Evolutionary conservation across 2,113 vertebrate genomes (phyloP).

Genomic region (Conger conger): DNA sequence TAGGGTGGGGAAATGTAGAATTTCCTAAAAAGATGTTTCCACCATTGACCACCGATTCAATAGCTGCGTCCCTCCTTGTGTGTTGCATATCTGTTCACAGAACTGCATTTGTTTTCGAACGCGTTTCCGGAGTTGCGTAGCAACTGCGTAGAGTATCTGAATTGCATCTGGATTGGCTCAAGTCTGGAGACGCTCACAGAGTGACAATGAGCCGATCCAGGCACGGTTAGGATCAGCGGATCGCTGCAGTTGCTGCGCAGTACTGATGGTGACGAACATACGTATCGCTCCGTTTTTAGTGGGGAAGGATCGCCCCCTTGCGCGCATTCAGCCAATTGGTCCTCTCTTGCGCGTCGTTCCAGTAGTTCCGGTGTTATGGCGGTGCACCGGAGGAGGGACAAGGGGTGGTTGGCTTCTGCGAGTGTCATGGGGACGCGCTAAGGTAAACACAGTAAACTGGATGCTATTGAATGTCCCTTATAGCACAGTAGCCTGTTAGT

Average conservation of each 20-base stretch:
- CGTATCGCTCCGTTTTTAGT: conserved; percentile 25
- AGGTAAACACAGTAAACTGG: neutral
- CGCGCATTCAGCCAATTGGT: conserved; percentile 38
- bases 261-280: neutral
- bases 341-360: neutral
- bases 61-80: neutral
- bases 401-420: conserved; percentile 17
- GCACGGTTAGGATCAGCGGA: neutral
- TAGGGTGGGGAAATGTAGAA: neutral
- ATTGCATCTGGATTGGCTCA: neutral
- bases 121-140: neutral
- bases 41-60: neutral
- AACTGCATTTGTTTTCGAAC: neutral
- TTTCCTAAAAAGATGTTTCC: neutral
- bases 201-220: neutral
- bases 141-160: neutral
- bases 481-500: conserved; percentile 30
- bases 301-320: conserved; percentile 6
- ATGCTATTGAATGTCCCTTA: conserved; percentile 52
- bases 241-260: conserved; percentile 6
- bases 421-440: neutral
- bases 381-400: conserved; percentile 42
- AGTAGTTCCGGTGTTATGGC: conserved; percentile 68
- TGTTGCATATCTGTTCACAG: neutral
- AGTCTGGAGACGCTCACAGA: neutral